phyloP scores from a whole-genome alignment of 1,140 invertebrate species.

The Limonius californicus region DNA sequence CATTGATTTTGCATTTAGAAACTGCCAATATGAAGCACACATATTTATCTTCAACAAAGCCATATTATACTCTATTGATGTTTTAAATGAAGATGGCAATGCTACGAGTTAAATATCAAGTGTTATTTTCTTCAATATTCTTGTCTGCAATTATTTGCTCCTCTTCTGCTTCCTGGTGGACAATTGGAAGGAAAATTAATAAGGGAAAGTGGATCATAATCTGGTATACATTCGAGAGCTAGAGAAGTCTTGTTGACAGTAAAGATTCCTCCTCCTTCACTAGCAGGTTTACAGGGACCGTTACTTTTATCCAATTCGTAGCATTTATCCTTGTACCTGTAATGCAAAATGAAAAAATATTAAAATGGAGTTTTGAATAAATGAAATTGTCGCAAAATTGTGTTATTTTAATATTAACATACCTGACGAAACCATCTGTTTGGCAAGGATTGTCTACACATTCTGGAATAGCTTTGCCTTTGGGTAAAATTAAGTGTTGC shows the following conservation, averaged over 20 bases:
- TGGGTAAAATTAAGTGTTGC: constrained; percentile 55
- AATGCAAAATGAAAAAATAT: too few species aligned
- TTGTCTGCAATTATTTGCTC: constrained; percentile 14
- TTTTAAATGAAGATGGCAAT: too few species aligned
- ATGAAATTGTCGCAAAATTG: too few species aligned
- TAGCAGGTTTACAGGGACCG: constrained; percentile 12
- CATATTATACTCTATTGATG: too few species aligned
- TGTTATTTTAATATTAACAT: too few species aligned
- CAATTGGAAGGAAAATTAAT: constrained; percentile 15
- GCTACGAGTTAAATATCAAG: too few species aligned
- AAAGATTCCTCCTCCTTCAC: constrained; percentile 11
- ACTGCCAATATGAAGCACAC: too few species aligned
- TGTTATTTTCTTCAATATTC: constrained; percentile 15
- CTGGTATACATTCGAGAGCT: constrained; percentile 14
- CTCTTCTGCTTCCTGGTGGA: constrained; percentile 16
- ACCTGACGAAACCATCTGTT: constrained; percentile 41
- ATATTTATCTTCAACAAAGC: too few species aligned
- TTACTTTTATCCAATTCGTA: constrained; percentile 18
- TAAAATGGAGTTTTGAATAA: not conserved
- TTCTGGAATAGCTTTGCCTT: constrained; percentile 51
- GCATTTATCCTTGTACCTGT: constrained; percentile 16
- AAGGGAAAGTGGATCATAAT: not conserved
- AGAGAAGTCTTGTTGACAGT: constrained; percentile 14
- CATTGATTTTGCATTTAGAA: too few species aligned
- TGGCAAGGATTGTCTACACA: constrained; percentile 59